phyloP scores from a whole-genome alignment of 2,888 invertebrate genomes.

The Liopterus haemorrhoidalis region DNA sequence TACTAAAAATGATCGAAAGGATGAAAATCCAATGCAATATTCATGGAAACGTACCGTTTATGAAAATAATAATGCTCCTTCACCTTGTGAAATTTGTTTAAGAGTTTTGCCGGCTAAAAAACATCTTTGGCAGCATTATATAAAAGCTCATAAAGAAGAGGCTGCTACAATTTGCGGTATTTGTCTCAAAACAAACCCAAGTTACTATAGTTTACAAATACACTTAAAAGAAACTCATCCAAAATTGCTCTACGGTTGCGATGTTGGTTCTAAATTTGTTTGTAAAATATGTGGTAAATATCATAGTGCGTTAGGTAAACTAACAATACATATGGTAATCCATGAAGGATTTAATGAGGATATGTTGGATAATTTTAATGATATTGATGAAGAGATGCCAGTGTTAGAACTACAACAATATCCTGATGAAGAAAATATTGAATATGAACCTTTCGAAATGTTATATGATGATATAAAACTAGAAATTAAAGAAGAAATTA shows the following conservation, averaged over 20 bases:
- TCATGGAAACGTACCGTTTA: conserved; percentile 49
- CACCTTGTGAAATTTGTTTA: conserved; percentile 51
- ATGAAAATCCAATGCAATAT: conserved; percentile 34
- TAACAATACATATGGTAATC: conserved; percentile 52
- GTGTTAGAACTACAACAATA: background rate
- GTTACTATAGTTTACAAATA: conserved; percentile 48
- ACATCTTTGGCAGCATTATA: conserved; percentile 57
- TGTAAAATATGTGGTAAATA: conserved; percentile 52
- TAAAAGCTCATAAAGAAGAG: conserved; percentile 51
- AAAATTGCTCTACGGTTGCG: conserved; percentile 46
- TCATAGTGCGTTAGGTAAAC: conserved; percentile 53
- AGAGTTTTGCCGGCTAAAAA: conserved; percentile 56
- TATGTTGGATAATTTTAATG: conserved; percentile 30
- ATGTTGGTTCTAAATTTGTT: conserved; percentile 53
- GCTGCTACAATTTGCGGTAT: conserved; percentile 57
- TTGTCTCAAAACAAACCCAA: conserved; percentile 51
- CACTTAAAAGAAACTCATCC: conserved; percentile 49
- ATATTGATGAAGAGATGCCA: conserved; percentile 5
- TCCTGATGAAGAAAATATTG: conserved; percentile 10
- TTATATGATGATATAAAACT: conserved; percentile 28
- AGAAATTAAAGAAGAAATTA: conserved; percentile 33
- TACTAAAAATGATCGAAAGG: conserved; percentile 25
- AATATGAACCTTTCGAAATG: conserved; percentile 22
- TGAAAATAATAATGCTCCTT: conserved; percentile 47
- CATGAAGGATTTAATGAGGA: conserved; percentile 47